Percentiles rank a stretch among this genome's conserved stretches.
phyloP scores from a whole-genome alignment of 2,888 invertebrate genomes.

The Neria commutata region DNA sequence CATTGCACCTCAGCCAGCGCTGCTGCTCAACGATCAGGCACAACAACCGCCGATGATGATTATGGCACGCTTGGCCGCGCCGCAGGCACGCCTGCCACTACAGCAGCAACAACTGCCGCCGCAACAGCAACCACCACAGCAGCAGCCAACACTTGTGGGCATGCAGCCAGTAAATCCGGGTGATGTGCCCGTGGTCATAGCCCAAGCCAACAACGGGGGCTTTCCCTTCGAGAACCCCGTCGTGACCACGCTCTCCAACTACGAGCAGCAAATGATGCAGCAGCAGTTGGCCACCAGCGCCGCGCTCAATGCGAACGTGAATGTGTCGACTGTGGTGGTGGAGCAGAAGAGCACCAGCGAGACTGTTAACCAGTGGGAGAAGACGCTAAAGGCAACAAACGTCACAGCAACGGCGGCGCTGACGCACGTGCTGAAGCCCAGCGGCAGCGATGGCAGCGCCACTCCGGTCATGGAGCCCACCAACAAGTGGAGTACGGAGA shows the following conservation, averaged over 20 bases:
- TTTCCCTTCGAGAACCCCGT: slow-evolving; percentile 47
- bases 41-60: slow-evolving; percentile 46
- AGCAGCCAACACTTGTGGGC: slow-evolving; percentile 12
- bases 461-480: slow-evolving; percentile 29
- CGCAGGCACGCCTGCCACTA: slow-evolving; percentile 22
- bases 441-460: slow-evolving; percentile 26
- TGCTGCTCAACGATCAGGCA: slow-evolving; percentile 38
- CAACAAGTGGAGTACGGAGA: slow-evolving; percentile 58
- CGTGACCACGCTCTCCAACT: slow-evolving; percentile 35
- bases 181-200: slow-evolving; percentile 38
- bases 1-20: slow-evolving; percentile 27
- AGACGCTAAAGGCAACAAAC: slow-evolving; percentile 35
- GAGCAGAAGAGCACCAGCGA: slow-evolving; percentile 30
- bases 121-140: slow-evolving; percentile 33
- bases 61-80: slow-evolving; percentile 45
- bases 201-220: slow-evolving; percentile 3
- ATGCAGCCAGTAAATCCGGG: slow-evolving; percentile 46
- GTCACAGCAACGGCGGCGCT: slow-evolving; percentile 43
- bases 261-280: slow-evolving; percentile 52
- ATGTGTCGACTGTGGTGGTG: slow-evolving; percentile 9
- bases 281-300: slow-evolving; percentile 39
- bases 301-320: neutral
- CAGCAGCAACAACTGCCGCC: slow-evolving; percentile 25
- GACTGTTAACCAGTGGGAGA: slow-evolving; percentile 44
- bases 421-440: slow-evolving; percentile 43